Conservation (phyloP, 1,140 invertebrate species). For the Ctenoplectra terminalis region DNA sequence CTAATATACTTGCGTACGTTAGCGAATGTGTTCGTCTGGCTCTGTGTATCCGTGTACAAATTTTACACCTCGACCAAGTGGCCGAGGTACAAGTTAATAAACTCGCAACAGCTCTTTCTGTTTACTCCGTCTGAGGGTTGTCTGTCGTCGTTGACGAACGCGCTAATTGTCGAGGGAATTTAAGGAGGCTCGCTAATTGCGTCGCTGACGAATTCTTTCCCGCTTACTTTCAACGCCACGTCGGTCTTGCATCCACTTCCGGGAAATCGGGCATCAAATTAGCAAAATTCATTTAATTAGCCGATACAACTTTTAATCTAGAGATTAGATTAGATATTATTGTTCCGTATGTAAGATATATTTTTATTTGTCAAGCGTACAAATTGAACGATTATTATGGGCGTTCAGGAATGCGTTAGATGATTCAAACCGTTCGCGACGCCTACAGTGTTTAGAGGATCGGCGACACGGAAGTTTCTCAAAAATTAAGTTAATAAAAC, state of each 20-base stretch:
- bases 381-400: neutral
- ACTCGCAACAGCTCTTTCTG: slow-evolving; percentile 53
- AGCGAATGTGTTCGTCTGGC: neutral
- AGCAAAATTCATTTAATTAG: too few relatives aligned
- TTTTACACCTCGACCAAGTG: neutral
- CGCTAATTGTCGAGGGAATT: slow-evolving; percentile 38
- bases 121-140: slow-evolving; percentile 15
- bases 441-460: neutral
- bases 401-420: neutral
- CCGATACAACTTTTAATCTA: too few relatives aligned
- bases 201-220: slow-evolving; percentile 1
- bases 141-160: slow-evolving; percentile 35
- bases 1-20: too few relatives aligned
- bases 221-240: neutral
- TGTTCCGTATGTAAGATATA: neutral
- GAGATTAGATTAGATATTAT: too few relatives aligned
- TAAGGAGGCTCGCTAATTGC: slow-evolving; percentile 34
- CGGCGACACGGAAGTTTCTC: neutral
- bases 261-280: neutral
- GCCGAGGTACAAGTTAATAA: slow-evolving; percentile 14
- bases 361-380: neutral
- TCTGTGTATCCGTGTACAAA: neutral
- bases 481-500: neutral
- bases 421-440: neutral
- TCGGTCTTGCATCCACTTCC: neutral